Percentiles rank a stretch among this genome's conserved stretches.
Evolutionary conservation across 2,113 vertebrate genomes (phyloP).

Genomic region (Seriola rivoliana): DNA sequence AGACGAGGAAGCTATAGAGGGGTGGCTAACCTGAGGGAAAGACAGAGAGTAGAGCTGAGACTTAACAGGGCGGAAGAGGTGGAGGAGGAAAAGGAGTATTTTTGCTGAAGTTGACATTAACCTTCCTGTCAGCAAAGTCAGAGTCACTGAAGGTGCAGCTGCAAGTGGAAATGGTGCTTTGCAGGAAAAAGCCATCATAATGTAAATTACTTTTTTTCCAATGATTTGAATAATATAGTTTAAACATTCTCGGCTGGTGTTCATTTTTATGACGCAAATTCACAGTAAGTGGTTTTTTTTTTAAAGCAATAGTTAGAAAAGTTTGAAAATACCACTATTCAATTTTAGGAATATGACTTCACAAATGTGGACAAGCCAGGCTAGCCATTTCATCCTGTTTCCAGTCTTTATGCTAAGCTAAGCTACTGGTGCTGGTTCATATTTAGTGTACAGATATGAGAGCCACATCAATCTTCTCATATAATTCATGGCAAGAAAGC

Average conservation of each 20-base stretch:
- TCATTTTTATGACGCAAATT: neutral
- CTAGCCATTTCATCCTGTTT: neutral
- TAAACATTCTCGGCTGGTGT: neutral
- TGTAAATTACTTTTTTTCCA: neutral
- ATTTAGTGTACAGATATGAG: too few species aligned
- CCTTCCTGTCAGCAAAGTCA: neutral
- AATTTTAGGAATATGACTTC: too few species aligned
- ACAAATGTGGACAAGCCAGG: too few species aligned
- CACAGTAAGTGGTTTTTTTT: too few species aligned
- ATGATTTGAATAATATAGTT: neutral
- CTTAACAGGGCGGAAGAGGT: conserved; percentile 3
- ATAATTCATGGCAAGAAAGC: neutral
- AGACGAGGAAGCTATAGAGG: conserved; percentile 86
- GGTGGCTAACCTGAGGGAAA: conserved; percentile 86
- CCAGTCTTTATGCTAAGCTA: neutral
- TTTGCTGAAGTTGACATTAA: neutral
- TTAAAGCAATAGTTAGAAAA: too few species aligned
- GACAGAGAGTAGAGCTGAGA: neutral
- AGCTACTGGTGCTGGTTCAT: neutral
- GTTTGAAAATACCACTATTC: too few species aligned
- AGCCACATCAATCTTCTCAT: neutral
- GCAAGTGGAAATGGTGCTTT: neutral
- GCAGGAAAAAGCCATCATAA: neutral
- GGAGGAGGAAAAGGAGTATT: neutral
- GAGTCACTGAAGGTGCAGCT: neutral